Base-by-base conservation (phyloP, 1,140 invertebrate species). In the Pseudomyrmex flavicornis region DNA sequence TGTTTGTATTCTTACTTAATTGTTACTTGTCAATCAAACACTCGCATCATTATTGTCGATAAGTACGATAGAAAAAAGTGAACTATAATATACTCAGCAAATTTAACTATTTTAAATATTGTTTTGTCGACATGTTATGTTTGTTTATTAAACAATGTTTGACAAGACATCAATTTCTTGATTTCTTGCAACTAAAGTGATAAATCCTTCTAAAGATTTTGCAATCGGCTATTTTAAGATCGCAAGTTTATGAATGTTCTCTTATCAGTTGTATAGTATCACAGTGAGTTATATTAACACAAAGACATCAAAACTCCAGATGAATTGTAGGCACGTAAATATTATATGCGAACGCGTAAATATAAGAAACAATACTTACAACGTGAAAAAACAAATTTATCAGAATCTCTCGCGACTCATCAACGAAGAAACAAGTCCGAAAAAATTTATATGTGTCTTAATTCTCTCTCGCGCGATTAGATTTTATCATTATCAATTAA, bases 381-480 rank as follows among this genome's bases (percentile, higher is more conserved):
- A 52, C 35, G 10, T 15, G 13, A 13, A 52, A 13, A 17, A 65
- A 76, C 44, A 61, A 15, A 76, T 54, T 68, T 68, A 68, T 48
- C 50, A 77, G 26, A 56, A 20, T 56, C 22, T 22, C 48, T 20
- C 13, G 13, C 50, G 26, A 44, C 20, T 66, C 68, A 68, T 77
- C 26, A 54, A 68, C 26, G 50, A 48, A 77, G 12, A 44, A 26
- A 66, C 9, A 68, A 77, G 56, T 56, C 48, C 48, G 65, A 15
- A 20, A 20, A n/a, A 17, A 76, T 54, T 77, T 76, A 76, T 76
- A 68, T 54, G 35, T 66, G 68, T 44, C 12, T 17, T 26, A 26
- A 26, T 26, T 76, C 13, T 54, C 62, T 10, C 54, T 9, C 35
- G 54, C 50, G 7, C 48, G n/a, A 56, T 20, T 77, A 44, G 8